Evolutionary conservation across 2,888 invertebrate species (phyloP).

Genomic region (Lordiphosa fenestrarum): DNA sequence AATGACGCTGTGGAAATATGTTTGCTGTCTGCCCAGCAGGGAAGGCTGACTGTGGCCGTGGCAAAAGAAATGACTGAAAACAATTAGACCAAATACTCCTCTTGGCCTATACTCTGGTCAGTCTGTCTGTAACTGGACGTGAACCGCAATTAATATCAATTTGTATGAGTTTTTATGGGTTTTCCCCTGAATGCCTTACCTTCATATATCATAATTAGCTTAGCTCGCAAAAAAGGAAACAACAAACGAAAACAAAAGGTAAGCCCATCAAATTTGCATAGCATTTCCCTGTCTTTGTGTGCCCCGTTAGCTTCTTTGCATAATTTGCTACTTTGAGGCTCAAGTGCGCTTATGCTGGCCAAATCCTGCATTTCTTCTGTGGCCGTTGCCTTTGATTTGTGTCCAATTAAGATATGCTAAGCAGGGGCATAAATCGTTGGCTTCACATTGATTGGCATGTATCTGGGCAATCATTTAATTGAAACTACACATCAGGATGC

Average conservation of each 20-base stretch:
- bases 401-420: slow-evolving; percentile 37
- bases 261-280: slow-evolving; percentile 59
- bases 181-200: slow-evolving; percentile 37
- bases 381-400: slow-evolving; percentile 20
- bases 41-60: slow-evolving; percentile 6
- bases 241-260: slow-evolving; percentile 25
- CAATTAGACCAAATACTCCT: slow-evolving; percentile 50
- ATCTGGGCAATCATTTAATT: slow-evolving; percentile 55
- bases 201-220: slow-evolving; percentile 67
- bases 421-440: slow-evolving; percentile 19
- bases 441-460: slow-evolving; percentile 39
- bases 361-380: slow-evolving; percentile 21
- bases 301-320: slow-evolving; percentile 47
- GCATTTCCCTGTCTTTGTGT: slow-evolving; percentile 44
- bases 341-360: slow-evolving; percentile 1
- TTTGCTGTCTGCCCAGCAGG: slow-evolving; percentile 19
- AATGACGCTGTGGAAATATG: slow-evolving; percentile 53
- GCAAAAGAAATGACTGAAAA: slow-evolving; percentile 54
- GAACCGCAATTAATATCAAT: slow-evolving; percentile 68
- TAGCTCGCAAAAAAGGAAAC: slow-evolving; percentile 13
- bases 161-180: slow-evolving; percentile 54
- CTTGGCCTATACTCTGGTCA: too few relatives aligned
- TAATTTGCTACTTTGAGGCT: slow-evolving; percentile 42
- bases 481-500: slow-evolving; percentile 23
- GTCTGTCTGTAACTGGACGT: slow-evolving; percentile 17